Evolutionary conservation across 2,888 invertebrate genomes (phyloP).

Genomic region (Latrodectus elegans): DNA sequence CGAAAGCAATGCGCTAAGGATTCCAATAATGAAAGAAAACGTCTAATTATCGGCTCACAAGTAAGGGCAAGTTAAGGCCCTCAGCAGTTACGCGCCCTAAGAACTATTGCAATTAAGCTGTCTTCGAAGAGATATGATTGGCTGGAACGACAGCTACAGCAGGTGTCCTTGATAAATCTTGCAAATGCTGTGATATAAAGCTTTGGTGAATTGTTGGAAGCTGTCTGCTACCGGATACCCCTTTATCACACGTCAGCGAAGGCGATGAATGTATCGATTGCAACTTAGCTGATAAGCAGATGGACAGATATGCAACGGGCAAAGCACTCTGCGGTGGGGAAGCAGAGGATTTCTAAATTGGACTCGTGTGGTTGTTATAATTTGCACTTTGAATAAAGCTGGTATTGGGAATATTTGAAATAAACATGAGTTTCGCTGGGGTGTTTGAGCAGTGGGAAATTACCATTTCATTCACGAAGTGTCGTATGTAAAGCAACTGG

Average conservation of each 20-base stretch:
- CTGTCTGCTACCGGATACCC: not conserved
- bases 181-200: slow-evolving; percentile 11
- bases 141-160: slow-evolving; percentile 5
- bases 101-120: slow-evolving; percentile 41
- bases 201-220: not conserved
- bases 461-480: no score
- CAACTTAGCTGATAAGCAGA: not conserved
- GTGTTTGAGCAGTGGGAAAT: no score
- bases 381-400: not conserved
- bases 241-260: not conserved
- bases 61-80: not conserved
- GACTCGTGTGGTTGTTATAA: not conserved
- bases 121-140: slow-evolving; percentile 24
- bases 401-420: not conserved
- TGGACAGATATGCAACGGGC: not conserved
- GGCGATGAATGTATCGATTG: not conserved
- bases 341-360: not conserved
- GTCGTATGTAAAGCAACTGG: no score
- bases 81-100: not conserved
- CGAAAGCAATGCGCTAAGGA: no score
- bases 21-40: no score
- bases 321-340: not conserved
- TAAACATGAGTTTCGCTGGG: not conserved
- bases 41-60: no score
- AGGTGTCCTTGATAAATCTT: slow-evolving; percentile 3